Percentiles rank a stretch among this genome's conserved stretches.
These are phyloP conservation scores for Pteronura brasiliensis DNA, from an alignment of 2,113 vertebrate genomes.

Conservation along the genomic window DNA sequence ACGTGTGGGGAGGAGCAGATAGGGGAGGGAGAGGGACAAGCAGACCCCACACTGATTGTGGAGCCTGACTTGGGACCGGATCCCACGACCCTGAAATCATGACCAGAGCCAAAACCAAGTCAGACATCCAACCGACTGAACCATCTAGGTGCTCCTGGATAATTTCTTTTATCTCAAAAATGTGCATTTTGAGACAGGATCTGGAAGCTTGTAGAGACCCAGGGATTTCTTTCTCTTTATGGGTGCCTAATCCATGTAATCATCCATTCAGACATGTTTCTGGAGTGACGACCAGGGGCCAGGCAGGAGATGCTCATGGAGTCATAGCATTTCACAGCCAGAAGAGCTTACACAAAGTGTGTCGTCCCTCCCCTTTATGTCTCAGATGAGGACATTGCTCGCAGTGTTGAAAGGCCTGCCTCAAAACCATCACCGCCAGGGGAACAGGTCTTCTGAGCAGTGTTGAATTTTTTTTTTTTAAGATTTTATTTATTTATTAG, in stretches of 20 bases:
- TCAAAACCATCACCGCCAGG: neutral
- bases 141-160: neutral
- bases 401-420: neutral
- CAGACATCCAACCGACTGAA: neutral
- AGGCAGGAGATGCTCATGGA: neutral
- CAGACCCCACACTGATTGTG: neutral
- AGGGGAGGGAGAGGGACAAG: neutral
- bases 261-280: neutral
- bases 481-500: neutral
- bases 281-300: neutral
- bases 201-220: neutral
- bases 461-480: neutral
- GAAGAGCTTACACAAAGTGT: neutral
- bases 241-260: neutral
- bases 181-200: neutral
- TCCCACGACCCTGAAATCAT: neutral
- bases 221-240: neutral
- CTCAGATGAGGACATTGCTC: neutral
- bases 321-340: neutral
- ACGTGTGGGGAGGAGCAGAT: neutral
- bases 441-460: neutral
- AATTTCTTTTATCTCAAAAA: neutral
- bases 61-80: neutral
- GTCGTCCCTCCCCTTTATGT: neutral
- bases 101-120: neutral